Evolutionary conservation across 1,140 invertebrate genomes (phyloP).

Genomic region (Drosophila prosaltans): DNA sequence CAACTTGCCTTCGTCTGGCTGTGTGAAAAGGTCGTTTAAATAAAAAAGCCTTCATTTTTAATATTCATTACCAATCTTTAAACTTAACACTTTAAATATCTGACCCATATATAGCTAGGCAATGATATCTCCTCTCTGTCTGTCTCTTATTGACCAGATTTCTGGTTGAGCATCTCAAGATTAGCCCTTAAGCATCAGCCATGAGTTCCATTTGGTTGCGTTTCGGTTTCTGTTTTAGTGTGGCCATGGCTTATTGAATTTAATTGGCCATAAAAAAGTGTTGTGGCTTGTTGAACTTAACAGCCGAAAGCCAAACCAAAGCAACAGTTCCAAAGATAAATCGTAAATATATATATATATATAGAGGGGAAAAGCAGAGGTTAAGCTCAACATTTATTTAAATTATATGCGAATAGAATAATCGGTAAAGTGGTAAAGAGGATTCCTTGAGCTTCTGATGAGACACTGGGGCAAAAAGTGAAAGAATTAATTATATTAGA

Average conservation of each 20-base stretch:
- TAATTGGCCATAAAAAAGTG: slow-evolving; percentile 76
- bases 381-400: slow-evolving; percentile 19
- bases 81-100: slow-evolving; percentile 47
- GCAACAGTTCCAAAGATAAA: slow-evolving; percentile 3
- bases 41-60: slow-evolving; percentile 58
- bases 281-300: slow-evolving; percentile 60
- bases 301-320: slow-evolving; percentile 53
- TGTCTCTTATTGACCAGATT: no score
- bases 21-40: slow-evolving; percentile 5
- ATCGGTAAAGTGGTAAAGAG: not conserved
- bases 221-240: slow-evolving; percentile 29
- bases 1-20: slow-evolving; percentile 13
- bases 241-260: slow-evolving; percentile 76
- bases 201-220: slow-evolving; percentile 42
- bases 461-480: not conserved
- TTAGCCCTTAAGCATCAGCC: slow-evolving; percentile 4
- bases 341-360: slow-evolving; percentile 1
- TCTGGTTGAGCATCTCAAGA: not conserved
- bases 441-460: no score
- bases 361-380: slow-evolving; percentile 2
- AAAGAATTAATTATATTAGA: slow-evolving; percentile 8
- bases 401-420: slow-evolving; percentile 9
- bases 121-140: no score
- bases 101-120: not conserved
- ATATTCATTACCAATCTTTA: slow-evolving; percentile 74